Evolutionary conservation across 2,113 vertebrate genomes (phyloP), one percentile per base, ranked within the genome.

Genomic region (Tetrao urogallus): DNA sequence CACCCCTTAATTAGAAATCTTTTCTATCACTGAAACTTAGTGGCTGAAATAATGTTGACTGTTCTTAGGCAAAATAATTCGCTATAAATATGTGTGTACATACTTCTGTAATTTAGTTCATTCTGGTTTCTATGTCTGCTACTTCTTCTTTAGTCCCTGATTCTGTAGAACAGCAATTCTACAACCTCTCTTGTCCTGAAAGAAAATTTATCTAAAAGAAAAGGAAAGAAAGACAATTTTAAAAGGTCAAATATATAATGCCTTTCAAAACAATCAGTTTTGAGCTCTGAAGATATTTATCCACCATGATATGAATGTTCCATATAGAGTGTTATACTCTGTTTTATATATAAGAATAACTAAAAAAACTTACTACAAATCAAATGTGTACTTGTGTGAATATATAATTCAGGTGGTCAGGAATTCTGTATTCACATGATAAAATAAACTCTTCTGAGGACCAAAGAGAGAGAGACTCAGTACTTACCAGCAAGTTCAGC

Each of bases 51-150:
- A 3, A n/a, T 42, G 10, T 12, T 8, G 0, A 9, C 69, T 40
- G 7, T 4, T 84, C 20, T 78, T 11, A 6, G 9, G 8, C 27
- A 54, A 70, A n/a, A 22, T 30, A 66, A 10, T n/a, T 45, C 67
- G 3, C 11, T 89, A 21, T 42, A 66, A 38, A 83, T 34, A 19
- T 25, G 57, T 4, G 22, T 22, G 1, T 8, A 25, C 0, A 1
- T 18, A 30, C 1, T 32, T 38, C 8, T 54, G 6, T 80, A 42
- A 47, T 60, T 77, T 17, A 52, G 30, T 74, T 75, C 0, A 34
- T 88, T 72, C 18, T 72, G 34, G 2, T 65, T 50, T 47, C 36
- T 47, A 12, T 54, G 13, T 8, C 64, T 34, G 16, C 2, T 30
- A 3, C 5, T 20, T 54, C 5, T 20, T 61, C 7, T 40, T 65